These are phyloP conservation scores for Spizaetus ornatus DNA, from an alignment of 2,113 vertebrate species.

Conservation along the genomic window DNA sequence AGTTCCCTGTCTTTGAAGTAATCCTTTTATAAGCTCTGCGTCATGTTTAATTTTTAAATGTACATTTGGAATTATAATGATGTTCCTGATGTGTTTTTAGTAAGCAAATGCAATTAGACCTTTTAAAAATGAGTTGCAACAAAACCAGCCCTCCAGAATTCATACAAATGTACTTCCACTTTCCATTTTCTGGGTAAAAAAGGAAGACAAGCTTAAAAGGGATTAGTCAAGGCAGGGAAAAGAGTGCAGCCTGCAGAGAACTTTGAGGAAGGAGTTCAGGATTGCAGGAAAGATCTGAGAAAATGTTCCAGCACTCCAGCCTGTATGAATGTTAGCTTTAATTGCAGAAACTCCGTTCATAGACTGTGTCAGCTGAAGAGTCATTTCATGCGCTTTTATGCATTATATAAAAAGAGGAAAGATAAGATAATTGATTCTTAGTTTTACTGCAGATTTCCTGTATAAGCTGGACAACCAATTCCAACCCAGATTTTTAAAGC, in stretches of 20 bases:
- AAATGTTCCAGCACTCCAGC: not conserved
- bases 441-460: not conserved
- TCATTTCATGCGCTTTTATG: not conserved
- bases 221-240: not conserved
- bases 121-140: not conserved
- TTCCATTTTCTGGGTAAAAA: not conserved
- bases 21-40: not conserved
- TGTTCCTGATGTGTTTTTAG: not conserved
- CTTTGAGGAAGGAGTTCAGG: not conserved
- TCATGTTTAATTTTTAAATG: slow-evolving; percentile 26
- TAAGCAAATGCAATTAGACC: not conserved
- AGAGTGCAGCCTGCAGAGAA: not conserved
- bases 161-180: not conserved
- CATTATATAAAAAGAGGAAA: not conserved
- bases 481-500: not conserved
- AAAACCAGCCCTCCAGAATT: not conserved
- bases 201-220: not conserved
- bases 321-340: not conserved
- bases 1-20: slow-evolving; percentile 14
- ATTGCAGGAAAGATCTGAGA: not conserved
- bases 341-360: not conserved
- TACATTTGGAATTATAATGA: not conserved
- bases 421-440: not conserved
- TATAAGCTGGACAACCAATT: not conserved
- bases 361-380: not conserved